Evolutionary conservation across 2,113 vertebrate species (phyloP).

Genomic region (Erinaceus europaeus): DNA sequence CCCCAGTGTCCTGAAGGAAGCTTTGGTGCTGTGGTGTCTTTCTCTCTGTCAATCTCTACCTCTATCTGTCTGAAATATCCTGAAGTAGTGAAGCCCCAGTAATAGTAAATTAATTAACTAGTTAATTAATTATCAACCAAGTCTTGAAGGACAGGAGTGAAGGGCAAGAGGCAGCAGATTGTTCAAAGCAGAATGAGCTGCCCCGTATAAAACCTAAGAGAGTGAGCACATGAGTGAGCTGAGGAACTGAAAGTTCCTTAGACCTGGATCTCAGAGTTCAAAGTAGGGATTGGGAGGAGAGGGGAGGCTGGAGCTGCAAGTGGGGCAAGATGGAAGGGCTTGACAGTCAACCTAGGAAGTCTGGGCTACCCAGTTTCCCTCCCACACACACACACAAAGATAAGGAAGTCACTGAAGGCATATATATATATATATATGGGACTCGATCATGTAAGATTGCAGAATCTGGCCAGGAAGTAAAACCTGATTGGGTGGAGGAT

Average conservation of each 20-base stretch:
- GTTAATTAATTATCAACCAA: no score
- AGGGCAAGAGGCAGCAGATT: not conserved
- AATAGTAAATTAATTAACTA: no score
- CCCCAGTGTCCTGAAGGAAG: no score
- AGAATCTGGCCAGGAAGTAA: not conserved
- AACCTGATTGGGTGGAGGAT: not conserved
- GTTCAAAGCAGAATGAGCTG: not conserved
- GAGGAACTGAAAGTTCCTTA: not conserved
- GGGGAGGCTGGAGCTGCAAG: not conserved
- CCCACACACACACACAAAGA: no score
- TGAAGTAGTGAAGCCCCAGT: no score
- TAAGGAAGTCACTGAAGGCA: not conserved
- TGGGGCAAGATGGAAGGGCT: not conserved
- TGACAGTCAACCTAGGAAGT: not conserved
- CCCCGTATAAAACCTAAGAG: not conserved
- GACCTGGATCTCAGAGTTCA: not conserved
- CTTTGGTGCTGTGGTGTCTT: no score
- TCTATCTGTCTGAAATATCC: no score
- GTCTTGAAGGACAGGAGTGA: not conserved
- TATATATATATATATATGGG: not conserved
- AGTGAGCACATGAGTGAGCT: not conserved
- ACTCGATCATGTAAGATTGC: not conserved
- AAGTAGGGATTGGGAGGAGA: not conserved
- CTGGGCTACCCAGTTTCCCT: not conserved
- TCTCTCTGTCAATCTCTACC: no score